Evolutionary conservation across 2,113 vertebrate genomes (phyloP), one percentile per base, ranked within the genome.

Genomic region (Xyrauchen texanus): DNA sequence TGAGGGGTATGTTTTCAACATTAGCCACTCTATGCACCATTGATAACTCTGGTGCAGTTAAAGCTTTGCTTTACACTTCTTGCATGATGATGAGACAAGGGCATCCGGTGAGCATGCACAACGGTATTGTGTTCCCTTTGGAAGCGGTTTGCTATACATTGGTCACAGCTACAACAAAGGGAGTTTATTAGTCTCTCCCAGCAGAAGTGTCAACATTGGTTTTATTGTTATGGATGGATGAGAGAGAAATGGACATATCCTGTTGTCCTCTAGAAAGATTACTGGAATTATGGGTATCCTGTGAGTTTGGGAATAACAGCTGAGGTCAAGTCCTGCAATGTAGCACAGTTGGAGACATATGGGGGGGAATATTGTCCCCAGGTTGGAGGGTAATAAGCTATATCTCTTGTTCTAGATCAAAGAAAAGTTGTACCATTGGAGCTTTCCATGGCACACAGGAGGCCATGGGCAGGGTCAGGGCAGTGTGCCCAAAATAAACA

Each of bases 141-240:
- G 86, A 72, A 84, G 49, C 83, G 77, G 75, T 34, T 34, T 34
- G 21, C 21, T 34, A 34, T 34, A 34, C 21, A 34, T 34, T 34
- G 21, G 21, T 34, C 21, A 34, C 21, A 34, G 21, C 21, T 34
- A 55, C 61, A 34, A 45, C 53, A 90, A 90, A 91, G 87, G 72
- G 45, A 78, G 89, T 91, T 92, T 88, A 90, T 88, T 88, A 85
- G 84, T 79, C 86, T 79, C 47, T 72, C 11, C 87, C 88, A 87
- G 85, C 80, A 86, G 88, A 89, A 85, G 82, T 76, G 83, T 85
- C 58, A 45, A 2, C 83, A 63, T 85, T 70, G 51, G 76, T 83
- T 82, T 86, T 84, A 58, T 69, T 80, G 78, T 79, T 83, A 79
- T 81, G 42, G 34, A 76, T 75, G 83, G 83, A 88, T 81, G 76